Percentiles rank a stretch among this genome's conserved stretches.
Evolutionary conservation across 2,797 vertebrate genomes (phyloP).

Genomic region (Xerus rutilus): DNA sequence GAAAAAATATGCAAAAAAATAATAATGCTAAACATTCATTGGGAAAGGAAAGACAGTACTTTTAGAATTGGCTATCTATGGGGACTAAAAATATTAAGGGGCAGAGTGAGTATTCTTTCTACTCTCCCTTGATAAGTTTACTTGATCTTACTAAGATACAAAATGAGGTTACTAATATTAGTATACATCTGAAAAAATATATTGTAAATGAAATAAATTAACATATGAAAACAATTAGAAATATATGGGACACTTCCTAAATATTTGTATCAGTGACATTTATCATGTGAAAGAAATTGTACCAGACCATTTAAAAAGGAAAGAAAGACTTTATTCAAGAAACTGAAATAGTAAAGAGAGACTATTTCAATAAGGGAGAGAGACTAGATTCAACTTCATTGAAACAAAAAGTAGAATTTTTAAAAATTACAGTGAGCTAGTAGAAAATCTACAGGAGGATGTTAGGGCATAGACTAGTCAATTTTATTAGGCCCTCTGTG

Average conservation of each 20-base stretch:
- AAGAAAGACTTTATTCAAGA: not conserved
- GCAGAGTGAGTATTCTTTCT: not conserved
- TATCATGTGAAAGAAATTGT: not conserved
- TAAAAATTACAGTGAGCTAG: not conserved
- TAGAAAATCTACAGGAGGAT: not conserved
- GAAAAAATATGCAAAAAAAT: not conserved
- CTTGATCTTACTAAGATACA: not conserved
- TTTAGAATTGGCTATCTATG: not conserved
- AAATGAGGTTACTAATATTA: not conserved
- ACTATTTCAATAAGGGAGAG: not conserved
- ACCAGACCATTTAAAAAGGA: not conserved
- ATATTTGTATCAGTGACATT: not conserved
- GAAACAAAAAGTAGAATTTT: not conserved
- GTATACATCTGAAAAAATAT: not conserved
- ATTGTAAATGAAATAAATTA: conserved; percentile 20
- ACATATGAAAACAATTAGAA: not conserved
- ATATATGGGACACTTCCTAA: not conserved
- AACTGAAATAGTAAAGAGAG: not conserved
- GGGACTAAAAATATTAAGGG: not conserved
- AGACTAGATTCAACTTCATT: not conserved
- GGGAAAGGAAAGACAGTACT: not conserved
- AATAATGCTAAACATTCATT: not conserved
- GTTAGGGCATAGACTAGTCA: not conserved
- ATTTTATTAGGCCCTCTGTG: not conserved
- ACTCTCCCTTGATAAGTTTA: not conserved